phyloP scores from a whole-genome alignment of 2,797 vertebrate genomes.

The Rhabdomys pumilio region DNA sequence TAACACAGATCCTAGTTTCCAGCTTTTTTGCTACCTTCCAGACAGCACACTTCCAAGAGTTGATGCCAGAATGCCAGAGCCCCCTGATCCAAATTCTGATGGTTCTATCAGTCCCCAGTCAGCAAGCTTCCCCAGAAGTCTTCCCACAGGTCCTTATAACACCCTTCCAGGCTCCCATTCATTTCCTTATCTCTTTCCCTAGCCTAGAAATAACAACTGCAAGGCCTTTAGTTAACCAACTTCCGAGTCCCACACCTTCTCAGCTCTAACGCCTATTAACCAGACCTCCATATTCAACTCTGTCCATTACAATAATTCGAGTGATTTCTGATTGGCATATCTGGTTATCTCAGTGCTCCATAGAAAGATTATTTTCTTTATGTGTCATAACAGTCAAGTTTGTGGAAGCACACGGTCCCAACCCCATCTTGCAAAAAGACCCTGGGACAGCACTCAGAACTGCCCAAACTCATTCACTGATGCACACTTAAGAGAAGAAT shows the following conservation, averaged over 20 bases:
- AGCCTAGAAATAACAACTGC: not conserved
- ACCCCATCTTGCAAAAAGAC: not conserved
- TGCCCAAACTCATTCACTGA: not conserved
- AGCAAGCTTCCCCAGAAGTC: not conserved
- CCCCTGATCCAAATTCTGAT: not conserved
- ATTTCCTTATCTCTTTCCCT: too few species aligned
- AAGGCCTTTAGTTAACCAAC: not conserved
- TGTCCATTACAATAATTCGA: not conserved
- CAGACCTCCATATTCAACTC: not conserved
- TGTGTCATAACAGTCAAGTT: not conserved
- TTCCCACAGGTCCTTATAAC: not conserved
- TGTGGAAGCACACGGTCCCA: not conserved
- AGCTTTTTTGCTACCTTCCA: not conserved
- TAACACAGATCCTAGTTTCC: not conserved
- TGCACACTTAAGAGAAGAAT: not conserved
- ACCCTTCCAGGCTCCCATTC: not conserved
- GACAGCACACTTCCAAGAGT: rapidly evolving
- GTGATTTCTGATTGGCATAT: not conserved
- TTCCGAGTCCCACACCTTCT: not conserved
- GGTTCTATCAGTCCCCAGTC: rapidly evolving
- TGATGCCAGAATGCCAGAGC: not conserved
- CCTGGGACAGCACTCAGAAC: not conserved
- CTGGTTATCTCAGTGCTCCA: not conserved
- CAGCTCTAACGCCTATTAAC: not conserved
- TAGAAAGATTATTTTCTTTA: not conserved